phyloP scores from a whole-genome alignment of 2,113 vertebrate genomes.

The Notiomystis cincta region DNA sequence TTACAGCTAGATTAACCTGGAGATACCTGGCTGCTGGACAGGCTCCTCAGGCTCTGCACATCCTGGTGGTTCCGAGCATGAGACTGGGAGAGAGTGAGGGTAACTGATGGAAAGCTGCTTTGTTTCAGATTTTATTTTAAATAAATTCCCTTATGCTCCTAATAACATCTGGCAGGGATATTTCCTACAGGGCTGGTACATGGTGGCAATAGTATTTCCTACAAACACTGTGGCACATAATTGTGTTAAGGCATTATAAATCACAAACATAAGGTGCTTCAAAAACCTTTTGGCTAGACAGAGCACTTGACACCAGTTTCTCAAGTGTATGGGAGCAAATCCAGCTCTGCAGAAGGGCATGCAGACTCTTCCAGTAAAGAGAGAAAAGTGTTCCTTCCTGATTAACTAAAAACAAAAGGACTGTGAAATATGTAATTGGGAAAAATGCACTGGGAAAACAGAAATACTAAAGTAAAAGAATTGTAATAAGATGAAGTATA shows the following conservation, averaged over 20 bases:
- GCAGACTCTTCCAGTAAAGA: not conserved
- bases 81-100: not conserved
- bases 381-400: not conserved
- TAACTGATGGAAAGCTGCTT: not conserved
- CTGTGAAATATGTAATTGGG: not conserved
- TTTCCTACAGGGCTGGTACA: not conserved
- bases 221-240: not conserved
- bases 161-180: not conserved
- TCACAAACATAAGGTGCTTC: not conserved
- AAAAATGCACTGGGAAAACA: not conserved
- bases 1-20: not conserved
- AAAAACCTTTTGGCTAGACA: not conserved
- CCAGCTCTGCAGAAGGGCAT: not conserved
- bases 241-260: not conserved
- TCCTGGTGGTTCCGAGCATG: not conserved
- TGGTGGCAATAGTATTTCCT: not conserved
- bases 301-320: not conserved
- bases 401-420: not conserved
- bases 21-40: not conserved
- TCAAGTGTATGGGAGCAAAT: not conserved
- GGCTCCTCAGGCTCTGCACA: fast-evolving
- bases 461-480: not conserved
- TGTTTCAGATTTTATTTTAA: not conserved
- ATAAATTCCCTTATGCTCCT: not conserved
- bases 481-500: not conserved